Percentiles rank a stretch among this genome's conserved stretches.
phyloP scores from a whole-genome alignment of 2,797 vertebrate genomes.

The Euphonia xanthogaster region DNA sequence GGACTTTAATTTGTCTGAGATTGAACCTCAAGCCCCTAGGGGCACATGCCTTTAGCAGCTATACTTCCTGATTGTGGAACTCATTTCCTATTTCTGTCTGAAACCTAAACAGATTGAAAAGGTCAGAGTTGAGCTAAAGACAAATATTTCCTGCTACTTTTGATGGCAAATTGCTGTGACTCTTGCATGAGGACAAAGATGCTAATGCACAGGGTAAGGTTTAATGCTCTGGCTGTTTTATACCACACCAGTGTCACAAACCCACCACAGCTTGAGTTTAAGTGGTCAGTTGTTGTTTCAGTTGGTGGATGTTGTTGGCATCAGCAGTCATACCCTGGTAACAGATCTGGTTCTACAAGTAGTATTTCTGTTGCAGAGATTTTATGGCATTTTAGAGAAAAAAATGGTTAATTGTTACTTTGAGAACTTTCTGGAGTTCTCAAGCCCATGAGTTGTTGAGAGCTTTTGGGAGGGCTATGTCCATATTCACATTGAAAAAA shows the following conservation, averaged over 20 bases:
- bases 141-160: constrained; percentile 51
- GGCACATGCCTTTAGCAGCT: constrained; percentile 65
- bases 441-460: background rate
- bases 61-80: constrained; percentile 68
- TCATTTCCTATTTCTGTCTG: constrained; percentile 75
- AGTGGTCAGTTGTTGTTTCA: background rate
- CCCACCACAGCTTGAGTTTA: background rate
- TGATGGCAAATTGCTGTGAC: background rate
- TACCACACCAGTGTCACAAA: background rate
- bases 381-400: background rate
- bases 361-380: background rate
- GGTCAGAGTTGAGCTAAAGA: constrained; percentile 54
- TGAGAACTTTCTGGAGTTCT: background rate
- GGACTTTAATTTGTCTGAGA: constrained; percentile 66
- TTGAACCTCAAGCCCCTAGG: constrained; percentile 63
- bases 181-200: background rate
- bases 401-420: background rate
- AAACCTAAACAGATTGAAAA: constrained; percentile 56
- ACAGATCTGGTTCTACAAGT: background rate
- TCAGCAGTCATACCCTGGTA: background rate
- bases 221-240: background rate
- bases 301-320: background rate
- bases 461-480: background rate
- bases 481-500: background rate
- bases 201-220: background rate